phyloP scores from a whole-genome alignment of 2,113 vertebrate species.

The Austrofundulus limnaeus region DNA sequence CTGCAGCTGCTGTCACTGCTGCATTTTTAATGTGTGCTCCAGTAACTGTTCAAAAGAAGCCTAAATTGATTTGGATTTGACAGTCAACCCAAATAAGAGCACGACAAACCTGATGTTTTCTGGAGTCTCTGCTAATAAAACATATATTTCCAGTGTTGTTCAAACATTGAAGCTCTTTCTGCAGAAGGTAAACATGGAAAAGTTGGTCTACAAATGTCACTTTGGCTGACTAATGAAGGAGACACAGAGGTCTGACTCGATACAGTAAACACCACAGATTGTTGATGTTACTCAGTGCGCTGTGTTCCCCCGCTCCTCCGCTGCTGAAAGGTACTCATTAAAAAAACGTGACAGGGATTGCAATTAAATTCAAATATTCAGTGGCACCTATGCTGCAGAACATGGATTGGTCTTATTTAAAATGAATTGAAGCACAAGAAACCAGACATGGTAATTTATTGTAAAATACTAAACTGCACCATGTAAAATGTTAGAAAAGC shows the following conservation, averaged over 20 bases:
- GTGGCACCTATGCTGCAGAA: constrained; percentile 9
- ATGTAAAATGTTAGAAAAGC: too few species aligned
- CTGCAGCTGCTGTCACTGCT: constrained; percentile 53
- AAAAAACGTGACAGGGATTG: not conserved
- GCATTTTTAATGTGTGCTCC: constrained; percentile 51
- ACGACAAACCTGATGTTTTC: constrained; percentile 38
- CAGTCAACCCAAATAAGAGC: constrained; percentile 43
- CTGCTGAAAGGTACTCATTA: constrained; percentile 29
- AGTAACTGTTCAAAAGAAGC: constrained; percentile 57
- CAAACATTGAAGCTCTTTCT: constrained; percentile 10
- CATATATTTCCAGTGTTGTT: constrained; percentile 16
- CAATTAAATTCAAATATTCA: constrained; percentile 7
- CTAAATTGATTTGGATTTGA: constrained; percentile 49
- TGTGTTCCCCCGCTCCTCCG: constrained; percentile 1
- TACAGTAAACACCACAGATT: constrained; percentile 23
- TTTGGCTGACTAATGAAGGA: constrained; percentile 7
- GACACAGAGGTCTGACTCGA: not conserved
- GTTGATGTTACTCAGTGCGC: constrained; percentile 14
- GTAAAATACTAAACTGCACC: too few species aligned
- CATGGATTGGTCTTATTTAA: not conserved
- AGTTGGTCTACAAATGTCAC: not conserved
- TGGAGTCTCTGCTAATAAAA: constrained; percentile 34
- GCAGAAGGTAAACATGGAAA: constrained; percentile 27
- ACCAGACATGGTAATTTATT: too few species aligned
- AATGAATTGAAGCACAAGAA: too few species aligned